A percentile compares a stretch with the other conserved stretches of the same genome.
phyloP scores from a whole-genome alignment of 2,113 vertebrate genomes.

The Prochilodus magdalenae region DNA sequence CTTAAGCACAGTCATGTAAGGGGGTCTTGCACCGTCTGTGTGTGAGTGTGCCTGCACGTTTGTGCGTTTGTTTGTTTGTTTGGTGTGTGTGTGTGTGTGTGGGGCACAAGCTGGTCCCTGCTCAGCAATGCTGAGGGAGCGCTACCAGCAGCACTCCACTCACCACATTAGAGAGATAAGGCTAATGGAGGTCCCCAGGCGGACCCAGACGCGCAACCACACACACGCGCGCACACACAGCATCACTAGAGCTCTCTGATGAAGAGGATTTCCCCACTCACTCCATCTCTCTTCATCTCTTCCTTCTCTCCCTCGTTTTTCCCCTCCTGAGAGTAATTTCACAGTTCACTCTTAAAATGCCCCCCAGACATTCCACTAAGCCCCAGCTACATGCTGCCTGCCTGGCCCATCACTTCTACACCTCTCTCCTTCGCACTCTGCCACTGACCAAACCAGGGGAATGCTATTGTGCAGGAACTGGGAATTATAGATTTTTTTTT shows the following conservation, averaged over 20 bases:
- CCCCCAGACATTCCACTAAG: conserved; percentile 77
- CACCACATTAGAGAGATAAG: conserved; percentile 66
- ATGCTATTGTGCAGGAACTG: conserved; percentile 70
- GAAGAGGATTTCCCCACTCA: conserved; percentile 69
- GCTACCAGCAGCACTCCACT: conserved; percentile 65
- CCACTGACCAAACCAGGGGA: conserved; percentile 61
- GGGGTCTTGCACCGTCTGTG: conserved; percentile 45
- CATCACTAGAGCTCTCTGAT: conserved; percentile 62
- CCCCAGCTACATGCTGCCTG: conserved; percentile 74
- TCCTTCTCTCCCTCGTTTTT: conserved; percentile 31
- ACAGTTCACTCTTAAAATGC: conserved; percentile 76
- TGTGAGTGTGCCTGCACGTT: conserved; percentile 57
- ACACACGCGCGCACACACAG: conserved; percentile 59
- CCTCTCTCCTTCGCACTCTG: conserved; percentile 60
- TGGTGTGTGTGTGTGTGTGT: conserved; percentile 35
- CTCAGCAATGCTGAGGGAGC: conserved; percentile 58
- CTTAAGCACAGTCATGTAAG: conserved; percentile 44
- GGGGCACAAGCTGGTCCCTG: conserved; percentile 47
- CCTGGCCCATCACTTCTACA: conserved; percentile 71
- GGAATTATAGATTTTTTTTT: conserved; percentile 73
- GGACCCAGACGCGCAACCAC: conserved; percentile 53
- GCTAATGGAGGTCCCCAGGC: conserved; percentile 77
- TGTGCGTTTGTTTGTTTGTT: conserved; percentile 47
- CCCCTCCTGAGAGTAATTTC: conserved; percentile 80
- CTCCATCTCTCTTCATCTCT: conserved; percentile 63